Percentiles rank a stretch among this genome's conserved stretches.
Evolutionary conservation across 1,140 invertebrate genomes (phyloP).

Genomic region (Drosophila pseudoananassae): DNA sequence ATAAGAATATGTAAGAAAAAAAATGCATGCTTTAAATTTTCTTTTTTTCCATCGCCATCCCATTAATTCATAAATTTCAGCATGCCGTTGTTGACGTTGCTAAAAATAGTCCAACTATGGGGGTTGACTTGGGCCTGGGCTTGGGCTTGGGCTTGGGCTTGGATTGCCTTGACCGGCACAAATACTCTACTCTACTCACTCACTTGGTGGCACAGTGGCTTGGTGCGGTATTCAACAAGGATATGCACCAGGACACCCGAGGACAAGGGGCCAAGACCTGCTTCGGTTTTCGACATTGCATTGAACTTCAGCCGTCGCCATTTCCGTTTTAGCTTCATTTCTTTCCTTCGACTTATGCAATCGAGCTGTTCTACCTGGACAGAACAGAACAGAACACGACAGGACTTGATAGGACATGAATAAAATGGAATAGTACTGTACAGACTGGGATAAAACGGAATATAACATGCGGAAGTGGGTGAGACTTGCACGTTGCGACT

Average conservation of each 20-base stretch:
- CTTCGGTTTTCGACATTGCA: slow-evolving; percentile 59
- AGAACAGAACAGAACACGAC: too few relatives aligned
- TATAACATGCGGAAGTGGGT: slow-evolving; percentile 54
- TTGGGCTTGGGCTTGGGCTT: slow-evolving; percentile 3
- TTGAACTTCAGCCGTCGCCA: slow-evolving; percentile 64
- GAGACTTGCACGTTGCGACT: slow-evolving; percentile 9
- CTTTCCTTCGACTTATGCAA: slow-evolving; percentile 36
- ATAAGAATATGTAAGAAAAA: background rate
- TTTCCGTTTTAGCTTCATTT: slow-evolving; percentile 13
- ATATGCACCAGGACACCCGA: background rate
- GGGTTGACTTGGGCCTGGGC: slow-evolving; percentile 5
- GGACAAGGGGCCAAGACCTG: background rate
- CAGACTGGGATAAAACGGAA: slow-evolving; percentile 2
- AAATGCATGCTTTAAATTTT: slow-evolving; percentile 35
- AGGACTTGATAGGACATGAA: background rate
- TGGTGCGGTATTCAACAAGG: background rate
- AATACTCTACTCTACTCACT: slow-evolving; percentile 29
- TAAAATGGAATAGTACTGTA: background rate
- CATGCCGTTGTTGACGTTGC: slow-evolving; percentile 37
- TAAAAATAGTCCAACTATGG: slow-evolving; percentile 35
- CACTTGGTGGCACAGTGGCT: too few relatives aligned
- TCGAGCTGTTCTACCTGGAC: background rate
- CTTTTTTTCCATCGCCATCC: slow-evolving; percentile 11
- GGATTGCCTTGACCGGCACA: slow-evolving; percentile 69
- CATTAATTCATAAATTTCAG: slow-evolving; percentile 50